Conservation (phyloP, 2,113 vertebrate genomes). For the Prinia subflava region DNA sequence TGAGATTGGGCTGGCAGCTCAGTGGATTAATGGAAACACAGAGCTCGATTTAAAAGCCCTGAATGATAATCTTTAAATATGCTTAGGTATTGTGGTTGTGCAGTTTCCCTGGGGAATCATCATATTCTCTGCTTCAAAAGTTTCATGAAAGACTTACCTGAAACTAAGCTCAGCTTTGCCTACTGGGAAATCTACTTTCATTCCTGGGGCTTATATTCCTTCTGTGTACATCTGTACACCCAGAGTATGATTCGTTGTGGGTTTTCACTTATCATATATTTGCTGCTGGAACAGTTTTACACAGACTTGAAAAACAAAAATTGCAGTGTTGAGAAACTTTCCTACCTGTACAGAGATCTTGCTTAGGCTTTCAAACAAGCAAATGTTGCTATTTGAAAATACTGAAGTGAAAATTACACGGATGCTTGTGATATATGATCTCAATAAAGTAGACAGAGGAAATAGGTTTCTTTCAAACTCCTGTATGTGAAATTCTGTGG, state of each 20-base stretch:
- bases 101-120: neutral
- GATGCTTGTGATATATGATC: neutral
- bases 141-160: neutral
- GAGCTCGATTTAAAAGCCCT: conserved; percentile 32
- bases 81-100: conserved; percentile 30
- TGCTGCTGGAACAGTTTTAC: neutral
- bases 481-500: neutral
- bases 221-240: neutral
- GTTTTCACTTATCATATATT: neutral
- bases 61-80: conserved; percentile 60
- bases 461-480: neutral
- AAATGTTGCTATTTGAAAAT: neutral
- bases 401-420: neutral
- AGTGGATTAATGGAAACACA: conserved; percentile 55
- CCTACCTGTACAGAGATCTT: neutral
- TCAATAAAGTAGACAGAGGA: neutral
- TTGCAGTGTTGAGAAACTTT: neutral
- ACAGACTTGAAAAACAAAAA: neutral
- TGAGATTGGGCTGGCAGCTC: conserved; percentile 43
- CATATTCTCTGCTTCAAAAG: neutral
- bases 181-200: neutral
- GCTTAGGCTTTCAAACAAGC: neutral
- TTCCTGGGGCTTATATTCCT: neutral
- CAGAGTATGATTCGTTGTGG: neutral
- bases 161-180: neutral